A percentile compares a stretch with the other conserved stretches of the same genome.
Conservation (phyloP, 2,888 invertebrate genomes). For the Ctenicera cuprea region DNA sequence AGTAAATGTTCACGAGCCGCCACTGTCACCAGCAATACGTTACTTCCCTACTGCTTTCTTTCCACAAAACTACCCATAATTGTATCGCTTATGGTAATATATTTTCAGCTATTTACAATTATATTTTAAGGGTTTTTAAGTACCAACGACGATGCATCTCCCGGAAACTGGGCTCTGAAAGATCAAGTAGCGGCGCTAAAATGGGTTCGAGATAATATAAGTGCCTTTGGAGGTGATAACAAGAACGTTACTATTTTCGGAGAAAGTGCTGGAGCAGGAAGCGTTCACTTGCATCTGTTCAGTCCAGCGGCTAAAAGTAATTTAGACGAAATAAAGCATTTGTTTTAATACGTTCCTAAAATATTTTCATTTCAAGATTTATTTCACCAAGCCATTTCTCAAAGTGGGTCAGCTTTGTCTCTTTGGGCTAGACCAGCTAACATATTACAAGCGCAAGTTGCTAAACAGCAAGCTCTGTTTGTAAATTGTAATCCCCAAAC, state of each 20-base stretch:
- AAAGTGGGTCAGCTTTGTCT: conserved; percentile 73
- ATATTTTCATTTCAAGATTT: conserved; percentile 63
- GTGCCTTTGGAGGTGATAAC: conserved; percentile 71
- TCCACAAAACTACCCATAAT: too few relatives aligned
- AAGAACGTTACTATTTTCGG: conserved; percentile 72
- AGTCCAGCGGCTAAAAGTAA: conserved; percentile 70
- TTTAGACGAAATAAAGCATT: not conserved
- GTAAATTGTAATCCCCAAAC: conserved; percentile 68
- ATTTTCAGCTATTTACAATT: not conserved
- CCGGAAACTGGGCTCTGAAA: conserved; percentile 74
- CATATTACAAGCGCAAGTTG: conserved; percentile 61
- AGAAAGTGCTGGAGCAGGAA: conserved; percentile 73
- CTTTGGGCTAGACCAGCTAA: conserved; percentile 67
- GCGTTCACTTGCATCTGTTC: conserved; percentile 73
- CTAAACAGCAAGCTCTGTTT: conserved; percentile 69
- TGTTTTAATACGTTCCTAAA: not conserved
- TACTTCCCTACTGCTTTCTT: too few relatives aligned
- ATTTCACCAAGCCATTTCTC: conserved; percentile 72
- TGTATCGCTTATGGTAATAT: too few relatives aligned
- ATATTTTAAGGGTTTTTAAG: conserved; percentile 70
- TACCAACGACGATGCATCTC: conserved; percentile 71
- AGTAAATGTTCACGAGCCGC: too few relatives aligned
- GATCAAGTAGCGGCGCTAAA: conserved; percentile 73
- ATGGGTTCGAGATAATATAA: conserved; percentile 73
- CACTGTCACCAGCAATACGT: too few relatives aligned